Percentiles rank a stretch among this genome's conserved stretches.
phyloP scores from a whole-genome alignment of 2,797 vertebrate species.

The Gambelia wislizenii region DNA sequence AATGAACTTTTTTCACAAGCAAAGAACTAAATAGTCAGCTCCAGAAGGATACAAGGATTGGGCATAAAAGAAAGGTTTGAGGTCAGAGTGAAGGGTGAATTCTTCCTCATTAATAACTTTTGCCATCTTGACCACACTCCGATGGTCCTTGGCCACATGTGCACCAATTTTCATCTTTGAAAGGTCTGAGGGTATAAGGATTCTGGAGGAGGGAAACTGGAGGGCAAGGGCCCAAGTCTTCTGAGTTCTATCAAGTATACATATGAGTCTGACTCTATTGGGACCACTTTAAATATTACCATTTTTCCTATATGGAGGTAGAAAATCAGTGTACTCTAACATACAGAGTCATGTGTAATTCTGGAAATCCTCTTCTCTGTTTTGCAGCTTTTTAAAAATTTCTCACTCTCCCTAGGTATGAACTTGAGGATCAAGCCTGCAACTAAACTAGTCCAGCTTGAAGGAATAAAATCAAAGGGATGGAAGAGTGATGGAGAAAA shows the following conservation, averaged over 20 bases:
- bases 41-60: not conserved
- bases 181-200: not conserved
- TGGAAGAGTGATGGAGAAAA: conserved; percentile 1
- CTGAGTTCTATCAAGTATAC: not conserved
- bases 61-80: not conserved
- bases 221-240: not conserved
- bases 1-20: not conserved
- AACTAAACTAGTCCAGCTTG: not conserved
- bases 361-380: not conserved
- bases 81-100: too few species aligned
- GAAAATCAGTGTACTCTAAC: not conserved
- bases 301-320: not conserved
- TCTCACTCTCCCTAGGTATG: not conserved
- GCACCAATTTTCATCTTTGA: too few species aligned
- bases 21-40: not conserved
- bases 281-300: not conserved
- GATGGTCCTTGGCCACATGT: too few species aligned
- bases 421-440: not conserved
- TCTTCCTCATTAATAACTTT: too few species aligned
- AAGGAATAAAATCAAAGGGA: not conserved
- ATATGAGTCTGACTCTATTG: not conserved
- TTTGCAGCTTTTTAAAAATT: not conserved
- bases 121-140: too few species aligned
- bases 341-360: not conserved
- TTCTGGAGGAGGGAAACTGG: not conserved